These are phyloP conservation scores for Gallinago nigripennis DNA, from an alignment of 2,797 vertebrate species.

Conservation along the genomic window DNA sequence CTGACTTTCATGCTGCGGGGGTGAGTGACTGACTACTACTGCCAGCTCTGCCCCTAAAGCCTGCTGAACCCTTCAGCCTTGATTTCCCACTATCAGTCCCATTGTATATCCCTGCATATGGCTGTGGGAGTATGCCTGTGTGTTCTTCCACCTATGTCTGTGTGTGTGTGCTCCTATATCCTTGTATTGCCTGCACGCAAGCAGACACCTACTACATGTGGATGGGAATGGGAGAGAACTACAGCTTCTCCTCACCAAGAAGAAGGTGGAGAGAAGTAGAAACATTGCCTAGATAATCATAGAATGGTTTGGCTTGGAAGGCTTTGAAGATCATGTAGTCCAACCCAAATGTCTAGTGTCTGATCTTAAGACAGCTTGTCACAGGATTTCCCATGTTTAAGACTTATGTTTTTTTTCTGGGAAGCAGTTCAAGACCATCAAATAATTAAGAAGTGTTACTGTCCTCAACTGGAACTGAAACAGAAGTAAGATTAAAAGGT, in stretches of 20 bases:
- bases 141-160: fast-evolving
- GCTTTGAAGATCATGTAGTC: background rate
- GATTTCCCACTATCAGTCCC: background rate
- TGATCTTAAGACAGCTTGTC: background rate
- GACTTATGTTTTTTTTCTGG: background rate
- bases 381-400: background rate
- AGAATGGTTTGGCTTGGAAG: background rate
- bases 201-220: background rate
- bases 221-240: background rate
- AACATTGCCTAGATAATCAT: background rate
- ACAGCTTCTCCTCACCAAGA: background rate
- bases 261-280: background rate
- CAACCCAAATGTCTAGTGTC: background rate
- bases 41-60: background rate
- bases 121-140: background rate
- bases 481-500: background rate
- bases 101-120: background rate
- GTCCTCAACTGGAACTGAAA: background rate
- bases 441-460: background rate
- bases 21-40: background rate
- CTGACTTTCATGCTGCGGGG: background rate
- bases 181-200: background rate
- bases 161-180: background rate
- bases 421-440: background rate
- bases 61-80: background rate